phyloP scores from a whole-genome alignment of 1,140 invertebrate genomes.

The Charaxes varanes region DNA sequence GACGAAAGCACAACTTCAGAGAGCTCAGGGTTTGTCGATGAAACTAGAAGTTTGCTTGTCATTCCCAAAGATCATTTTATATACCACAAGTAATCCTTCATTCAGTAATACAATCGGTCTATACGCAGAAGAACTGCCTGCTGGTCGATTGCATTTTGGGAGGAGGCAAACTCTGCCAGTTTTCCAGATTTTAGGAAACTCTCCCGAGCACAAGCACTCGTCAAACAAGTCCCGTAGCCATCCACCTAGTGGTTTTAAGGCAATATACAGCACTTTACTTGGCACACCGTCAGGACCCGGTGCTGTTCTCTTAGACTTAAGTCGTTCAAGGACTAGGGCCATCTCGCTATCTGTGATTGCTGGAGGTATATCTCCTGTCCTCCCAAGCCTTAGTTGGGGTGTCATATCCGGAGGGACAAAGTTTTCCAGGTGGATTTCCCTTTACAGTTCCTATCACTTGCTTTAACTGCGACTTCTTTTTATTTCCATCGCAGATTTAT shows the following conservation, averaged over 20 bases:
- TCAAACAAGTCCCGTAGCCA: too few relatives aligned
- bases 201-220: too few relatives aligned
- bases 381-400: neutral
- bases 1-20: too few relatives aligned
- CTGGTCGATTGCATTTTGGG: too few relatives aligned
- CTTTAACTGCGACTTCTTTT: too few relatives aligned
- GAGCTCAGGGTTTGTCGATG: constrained; percentile 5
- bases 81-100: constrained; percentile 7
- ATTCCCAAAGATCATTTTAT: neutral
- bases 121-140: too few relatives aligned
- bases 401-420: neutral
- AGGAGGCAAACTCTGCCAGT: too few relatives aligned
- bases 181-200: too few relatives aligned
- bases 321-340: neutral
- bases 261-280: neutral
- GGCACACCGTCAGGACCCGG: neutral
- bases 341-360: neutral
- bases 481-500: too few relatives aligned
- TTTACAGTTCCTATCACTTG: too few relatives aligned
- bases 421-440: too few relatives aligned
- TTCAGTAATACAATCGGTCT: too few relatives aligned
- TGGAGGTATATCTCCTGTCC: neutral
- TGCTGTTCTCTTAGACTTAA: neutral
- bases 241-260: neutral
- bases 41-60: constrained; percentile 13